Conservation (phyloP, 2,888 invertebrate genomes). For the Cloeon dipterum region DNA sequence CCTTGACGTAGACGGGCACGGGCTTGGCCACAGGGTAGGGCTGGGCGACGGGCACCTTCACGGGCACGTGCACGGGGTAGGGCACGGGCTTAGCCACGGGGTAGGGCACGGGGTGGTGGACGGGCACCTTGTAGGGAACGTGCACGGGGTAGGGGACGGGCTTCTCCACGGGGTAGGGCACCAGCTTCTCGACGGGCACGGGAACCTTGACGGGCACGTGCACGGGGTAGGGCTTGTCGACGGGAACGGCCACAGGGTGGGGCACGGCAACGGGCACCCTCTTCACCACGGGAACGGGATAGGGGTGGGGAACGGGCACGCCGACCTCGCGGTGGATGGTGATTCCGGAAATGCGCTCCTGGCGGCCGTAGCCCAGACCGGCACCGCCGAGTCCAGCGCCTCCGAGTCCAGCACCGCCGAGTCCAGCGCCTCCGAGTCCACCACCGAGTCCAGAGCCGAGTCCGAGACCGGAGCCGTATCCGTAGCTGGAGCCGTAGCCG, state of each 20-base stretch:
- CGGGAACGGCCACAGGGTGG: slow-evolving; percentile 12
- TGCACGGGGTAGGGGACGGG: slow-evolving; percentile 3
- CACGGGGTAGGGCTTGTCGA: slow-evolving; percentile 12
- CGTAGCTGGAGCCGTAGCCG: not conserved
- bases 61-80: slow-evolving; percentile 5
- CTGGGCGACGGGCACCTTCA: slow-evolving; percentile 5
- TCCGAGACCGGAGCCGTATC: not conserved
- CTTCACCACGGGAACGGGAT: slow-evolving; percentile 12
- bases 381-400: not conserved
- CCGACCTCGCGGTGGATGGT: slow-evolving; percentile 4
- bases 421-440: slow-evolving; percentile 6
- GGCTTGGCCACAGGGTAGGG: slow-evolving; percentile 5
- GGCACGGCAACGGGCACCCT: slow-evolving; percentile 12
- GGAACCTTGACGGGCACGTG: slow-evolving; percentile 13
- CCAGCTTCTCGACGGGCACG: slow-evolving; percentile 12
- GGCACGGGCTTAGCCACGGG: slow-evolving; percentile 6
- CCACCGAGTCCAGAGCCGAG: slow-evolving; percentile 3
- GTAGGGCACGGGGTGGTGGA: slow-evolving; percentile 5
- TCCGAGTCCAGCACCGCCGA: not conserved
- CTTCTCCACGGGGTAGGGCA: slow-evolving; percentile 9
- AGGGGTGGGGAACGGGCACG: slow-evolving; percentile 9
- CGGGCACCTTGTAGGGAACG: slow-evolving; percentile 6
- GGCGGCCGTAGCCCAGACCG: not conserved
- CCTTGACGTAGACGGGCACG: slow-evolving; percentile 9
- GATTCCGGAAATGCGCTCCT: slow-evolving; percentile 4